Evolutionary conservation across 2,888 invertebrate genomes (phyloP), one percentile per base, ranked within the genome.

Genomic region (Eupeodes luniger): DNA sequence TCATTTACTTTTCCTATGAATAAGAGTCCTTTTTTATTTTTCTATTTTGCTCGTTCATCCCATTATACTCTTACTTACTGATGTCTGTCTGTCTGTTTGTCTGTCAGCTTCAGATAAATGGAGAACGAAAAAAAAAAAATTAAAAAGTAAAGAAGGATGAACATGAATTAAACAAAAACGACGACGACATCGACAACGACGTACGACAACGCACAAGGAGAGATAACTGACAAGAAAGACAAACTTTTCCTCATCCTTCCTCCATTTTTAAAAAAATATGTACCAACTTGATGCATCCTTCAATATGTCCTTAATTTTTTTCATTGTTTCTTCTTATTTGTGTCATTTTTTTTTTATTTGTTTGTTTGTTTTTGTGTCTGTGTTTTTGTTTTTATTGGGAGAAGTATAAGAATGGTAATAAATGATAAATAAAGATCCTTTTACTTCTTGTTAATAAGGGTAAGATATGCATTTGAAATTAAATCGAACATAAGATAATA

Each of bases 31-130:
- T 47, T 47, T 47, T 40, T 40, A 7, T 40, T 40, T 40, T 40
- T 40, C 5, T 40, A 7, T 40, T 19, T 57, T 64, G 6, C 19
- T 47, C 27, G 47, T 64, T 47, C 47, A 64, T 47, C 47, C 19
- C 64, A 64, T 64, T 64, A 64, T 64, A 9, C 27, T 6, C 47
- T 64, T 55, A 16, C 27, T 47, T 6, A 57, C 11, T 12, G 55
- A 36, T 34, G 2, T 40, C 40, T 40, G 64, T 36, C 64, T 64
- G 64, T 64, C 64, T 64, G 44, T 47, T 14, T 47, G 19, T 64
- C 44, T 64, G 64, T 64, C 64, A 64, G 19, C n/a, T 19, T 47
- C 44, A 64, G 64, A 64, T 44, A 47, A 64, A 64, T 64, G 7
- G 12, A 27, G 27, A 14, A 14, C 12, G 12, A 59, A 19, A 64